phyloP scores from a whole-genome alignment of 2,888 invertebrate genomes.

The Scelioninae gen. 1 region DNA sequence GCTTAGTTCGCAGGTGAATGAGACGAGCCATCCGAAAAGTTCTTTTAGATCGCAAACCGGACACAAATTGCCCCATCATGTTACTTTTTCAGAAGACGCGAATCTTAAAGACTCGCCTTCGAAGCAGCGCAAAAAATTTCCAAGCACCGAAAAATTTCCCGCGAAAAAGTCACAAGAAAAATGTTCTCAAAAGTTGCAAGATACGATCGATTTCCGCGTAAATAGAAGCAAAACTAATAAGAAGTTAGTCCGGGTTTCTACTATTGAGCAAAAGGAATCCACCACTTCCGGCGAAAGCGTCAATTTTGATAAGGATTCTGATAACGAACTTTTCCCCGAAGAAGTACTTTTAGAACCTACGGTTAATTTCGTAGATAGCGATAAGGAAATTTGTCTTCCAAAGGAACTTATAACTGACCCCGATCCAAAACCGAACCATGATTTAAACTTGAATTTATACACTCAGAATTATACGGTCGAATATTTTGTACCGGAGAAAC shows the following conservation, averaged over 20 bases:
- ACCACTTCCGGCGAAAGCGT: slow-evolving; percentile 37
- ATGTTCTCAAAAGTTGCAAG: background rate
- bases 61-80: no score
- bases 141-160: slow-evolving; percentile 1
- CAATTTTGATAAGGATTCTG: slow-evolving; percentile 38
- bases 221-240: background rate
- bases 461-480: slow-evolving; percentile 27
- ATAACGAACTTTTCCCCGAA: slow-evolving; percentile 39
- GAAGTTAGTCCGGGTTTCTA: background rate
- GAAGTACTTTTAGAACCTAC: slow-evolving; percentile 7
- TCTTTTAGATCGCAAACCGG: no score
- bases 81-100: no score
- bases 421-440: background rate
- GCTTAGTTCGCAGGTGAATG: background rate
- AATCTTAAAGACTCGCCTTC: no score
- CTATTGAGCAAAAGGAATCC: slow-evolving; percentile 1
- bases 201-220: background rate
- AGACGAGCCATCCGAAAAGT: no score
- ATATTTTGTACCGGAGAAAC: slow-evolving; percentile 23
- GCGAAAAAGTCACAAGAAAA: background rate
- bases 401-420: background rate
- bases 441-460: background rate
- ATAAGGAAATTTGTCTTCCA: background rate
- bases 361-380: background rate
- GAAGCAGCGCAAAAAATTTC: slow-evolving; percentile 1